Percentiles rank a stretch among this genome's conserved stretches.
phyloP scores from a whole-genome alignment of 2,888 invertebrate species.

The Capitulum mitella region DNA sequence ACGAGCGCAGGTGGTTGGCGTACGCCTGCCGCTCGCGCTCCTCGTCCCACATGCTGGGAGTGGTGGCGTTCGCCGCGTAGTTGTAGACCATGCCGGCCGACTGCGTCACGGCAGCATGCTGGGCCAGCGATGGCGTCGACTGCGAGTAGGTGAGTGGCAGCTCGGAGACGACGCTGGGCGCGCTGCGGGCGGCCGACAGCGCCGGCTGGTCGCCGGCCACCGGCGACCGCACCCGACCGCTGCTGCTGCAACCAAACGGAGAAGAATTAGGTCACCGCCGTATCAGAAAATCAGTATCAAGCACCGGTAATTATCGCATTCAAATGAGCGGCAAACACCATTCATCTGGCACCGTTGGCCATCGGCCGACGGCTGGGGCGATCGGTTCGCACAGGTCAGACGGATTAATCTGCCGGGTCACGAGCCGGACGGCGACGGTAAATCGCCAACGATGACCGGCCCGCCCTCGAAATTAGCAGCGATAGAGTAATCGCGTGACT shows the following conservation, averaged over 20 bases:
- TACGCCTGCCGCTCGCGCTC: conserved; percentile 36
- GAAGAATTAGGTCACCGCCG: neutral
- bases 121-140: conserved; percentile 39
- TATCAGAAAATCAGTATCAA: neutral
- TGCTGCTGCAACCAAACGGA: neutral
- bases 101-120: conserved; percentile 41
- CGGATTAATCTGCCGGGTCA: neutral
- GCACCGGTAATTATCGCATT: neutral
- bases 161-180: too few species aligned
- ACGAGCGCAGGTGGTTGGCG: conserved; percentile 37
- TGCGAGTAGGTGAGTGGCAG: conserved; percentile 33
- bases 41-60: conserved; percentile 32
- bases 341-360: neutral
- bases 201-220: conserved; percentile 31
- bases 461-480: neutral
- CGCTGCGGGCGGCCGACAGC: conserved; percentile 27
- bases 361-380: too few species aligned
- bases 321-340: neutral
- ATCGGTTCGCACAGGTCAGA: too few species aligned
- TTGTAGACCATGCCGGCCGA: conserved; percentile 33
- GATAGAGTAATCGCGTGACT: neutral
- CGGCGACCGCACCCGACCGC: conserved; percentile 33
- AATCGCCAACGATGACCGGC: neutral
- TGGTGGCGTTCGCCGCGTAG: conserved; percentile 38
- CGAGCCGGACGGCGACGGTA: neutral